A percentile compares a stretch with the other conserved stretches of the same genome.
Conservation (phyloP, 2,888 invertebrate genomes). For the Sthenelais limicola region DNA sequence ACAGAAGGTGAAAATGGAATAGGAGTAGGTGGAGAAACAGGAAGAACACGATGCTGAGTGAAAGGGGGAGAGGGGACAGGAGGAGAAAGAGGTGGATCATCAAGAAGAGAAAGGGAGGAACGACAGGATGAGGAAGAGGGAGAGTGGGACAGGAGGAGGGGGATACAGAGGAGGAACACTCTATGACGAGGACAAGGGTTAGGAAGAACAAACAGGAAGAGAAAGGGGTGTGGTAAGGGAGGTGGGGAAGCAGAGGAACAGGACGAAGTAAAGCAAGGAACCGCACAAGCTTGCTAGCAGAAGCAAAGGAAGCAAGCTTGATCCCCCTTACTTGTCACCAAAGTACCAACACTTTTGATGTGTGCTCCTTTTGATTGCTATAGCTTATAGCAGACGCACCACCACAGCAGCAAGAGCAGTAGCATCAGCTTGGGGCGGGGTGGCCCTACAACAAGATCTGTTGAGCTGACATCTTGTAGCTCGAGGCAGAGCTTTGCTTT, state of each 20-base stretch:
- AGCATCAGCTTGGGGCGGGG: not conserved
- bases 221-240: no score
- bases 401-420: not conserved
- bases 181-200: no score
- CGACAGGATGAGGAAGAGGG: not conserved
- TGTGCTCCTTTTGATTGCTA: constrained; percentile 6
- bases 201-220: no score
- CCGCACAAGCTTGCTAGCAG: no score
- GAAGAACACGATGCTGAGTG: no score
- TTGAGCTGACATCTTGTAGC: constrained; percentile 24
- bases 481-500: constrained; percentile 17
- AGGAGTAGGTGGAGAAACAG: no score
- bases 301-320: no score
- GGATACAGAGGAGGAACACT: no score
- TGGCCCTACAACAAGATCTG: constrained; percentile 30
- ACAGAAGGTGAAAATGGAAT: no score
- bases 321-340: constrained; percentile 6
- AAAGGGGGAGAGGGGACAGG: no score
- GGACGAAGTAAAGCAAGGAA: no score
- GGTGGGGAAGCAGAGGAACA: no score
- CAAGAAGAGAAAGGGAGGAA: not conserved
- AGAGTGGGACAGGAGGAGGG: constrained; percentile 16
- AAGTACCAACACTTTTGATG: constrained; percentile 20
- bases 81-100: constrained; percentile 11
- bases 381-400: not conserved